Conservation (phyloP, 2,797 vertebrate species). For the Lacerta viridis region DNA sequence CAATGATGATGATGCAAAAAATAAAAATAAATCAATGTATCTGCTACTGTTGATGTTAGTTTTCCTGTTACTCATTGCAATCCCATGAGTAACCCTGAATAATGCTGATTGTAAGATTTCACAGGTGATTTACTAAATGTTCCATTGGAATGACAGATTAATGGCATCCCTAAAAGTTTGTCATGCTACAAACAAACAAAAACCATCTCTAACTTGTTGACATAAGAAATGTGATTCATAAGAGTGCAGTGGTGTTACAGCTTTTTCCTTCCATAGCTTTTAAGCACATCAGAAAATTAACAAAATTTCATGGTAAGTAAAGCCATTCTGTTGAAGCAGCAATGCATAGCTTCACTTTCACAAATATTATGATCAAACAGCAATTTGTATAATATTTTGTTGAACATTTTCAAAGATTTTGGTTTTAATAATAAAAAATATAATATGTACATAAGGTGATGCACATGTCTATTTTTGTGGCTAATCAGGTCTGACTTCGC, state of each 20-base stretch:
- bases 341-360: constrained; percentile 52
- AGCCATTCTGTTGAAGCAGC: constrained; percentile 71
- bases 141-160: constrained; percentile 7
- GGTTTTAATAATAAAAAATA: constrained; percentile 72
- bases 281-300: constrained; percentile 43
- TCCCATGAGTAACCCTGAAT: constrained; percentile 34
- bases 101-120: constrained; percentile 6
- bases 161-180: constrained; percentile 21
- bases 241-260: constrained; percentile 36
- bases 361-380: constrained; percentile 49
- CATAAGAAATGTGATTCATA: constrained; percentile 17
- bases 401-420: constrained; percentile 64
- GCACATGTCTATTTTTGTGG: constrained; percentile 3
- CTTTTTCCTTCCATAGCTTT: constrained; percentile 36
- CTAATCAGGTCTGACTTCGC: background rate
- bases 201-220: accelerated
- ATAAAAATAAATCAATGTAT: background rate
- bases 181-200: background rate
- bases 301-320: constrained; percentile 50
- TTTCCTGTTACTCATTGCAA: constrained; percentile 58
- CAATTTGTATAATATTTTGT: constrained; percentile 66
- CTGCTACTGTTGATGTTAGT: constrained; percentile 59
- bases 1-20: constrained; percentile 61
- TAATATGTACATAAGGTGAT: constrained; percentile 35
- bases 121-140: constrained; percentile 18